Base-by-base conservation (phyloP, 2,797 vertebrate species). In the Peromyscus attwateri region DNA sequence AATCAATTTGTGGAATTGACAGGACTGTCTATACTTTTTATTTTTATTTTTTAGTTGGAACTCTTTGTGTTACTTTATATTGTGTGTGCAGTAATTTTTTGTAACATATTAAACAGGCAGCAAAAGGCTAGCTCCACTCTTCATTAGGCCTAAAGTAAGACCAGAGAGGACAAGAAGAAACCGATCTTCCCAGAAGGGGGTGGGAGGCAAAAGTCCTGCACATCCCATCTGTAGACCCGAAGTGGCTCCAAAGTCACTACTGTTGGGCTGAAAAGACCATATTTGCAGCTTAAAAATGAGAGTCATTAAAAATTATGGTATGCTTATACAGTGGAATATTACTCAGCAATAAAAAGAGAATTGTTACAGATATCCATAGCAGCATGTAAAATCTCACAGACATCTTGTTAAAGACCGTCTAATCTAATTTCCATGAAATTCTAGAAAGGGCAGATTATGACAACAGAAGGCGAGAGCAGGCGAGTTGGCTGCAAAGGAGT, bases 1-100 rank as follows among this genome's bases (percentile, higher is more conserved):
- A 85, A 46, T 34, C 92, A 49, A 68, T 52, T 68, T 55, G 73
- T 57, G 85, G 40, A 55, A 34, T 37, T 85, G 21, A 40, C 66
- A 46, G 34, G 68, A 81, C 23, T 13, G 46, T 37, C 52, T 34
- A 34, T 40, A 19, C 66, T 68, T 80, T 73, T 81, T 21, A 34
- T 76, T 64, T 92, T 85, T 52, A 5, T 46, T 87, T 91, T 84
- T 87, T 57, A 76, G 49, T 84, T 87, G 64, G 37, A 40, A 49
- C 34, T 83, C 64, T 95, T 93, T 17, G 19, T 71, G n/a, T 60
- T 87, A 37, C 79, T 89, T 92, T 87, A 83, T 81, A 37, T 71
- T 70, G 73, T 70, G 66, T 88, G 46, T 94, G 21, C 6, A 43
- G 49, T 43, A 94, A 29, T 83, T 77, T 77, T 43, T 66, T 84